These are phyloP conservation scores for Diabrotica undecimpunctata DNA, from an alignment of 1,140 invertebrate species.

Conservation along the genomic window DNA sequence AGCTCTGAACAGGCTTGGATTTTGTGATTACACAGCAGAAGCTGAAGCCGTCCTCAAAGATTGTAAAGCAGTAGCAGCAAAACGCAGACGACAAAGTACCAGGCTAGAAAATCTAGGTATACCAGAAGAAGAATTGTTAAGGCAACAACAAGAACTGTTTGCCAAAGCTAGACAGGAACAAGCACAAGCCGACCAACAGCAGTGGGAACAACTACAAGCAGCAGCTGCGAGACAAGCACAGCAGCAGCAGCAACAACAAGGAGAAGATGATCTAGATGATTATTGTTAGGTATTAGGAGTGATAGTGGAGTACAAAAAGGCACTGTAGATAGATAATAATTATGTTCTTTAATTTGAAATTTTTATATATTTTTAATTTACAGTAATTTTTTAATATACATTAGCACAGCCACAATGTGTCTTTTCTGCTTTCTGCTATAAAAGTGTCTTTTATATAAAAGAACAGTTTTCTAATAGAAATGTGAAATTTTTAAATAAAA, in stretches of 20 bases:
- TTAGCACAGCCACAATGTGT: too few relatives aligned
- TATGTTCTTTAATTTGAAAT: too few relatives aligned
- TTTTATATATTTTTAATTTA: too few relatives aligned
- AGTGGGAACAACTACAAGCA: constrained; percentile 82
- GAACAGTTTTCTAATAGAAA: too few relatives aligned
- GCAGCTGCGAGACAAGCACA: constrained; percentile 53
- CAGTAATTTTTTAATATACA: too few relatives aligned
- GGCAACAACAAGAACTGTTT: constrained; percentile 98
- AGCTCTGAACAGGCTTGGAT: constrained; percentile 91
- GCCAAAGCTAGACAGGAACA: constrained; percentile 91
- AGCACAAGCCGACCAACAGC: constrained; percentile 72
- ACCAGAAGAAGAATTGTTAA: constrained; percentile 93
- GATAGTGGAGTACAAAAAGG: too few relatives aligned
- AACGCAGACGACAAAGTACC: constrained; percentile 88
- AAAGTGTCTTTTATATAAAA: too few relatives aligned
- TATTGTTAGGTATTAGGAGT: constrained; percentile 25
- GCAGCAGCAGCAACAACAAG: constrained; percentile 46
- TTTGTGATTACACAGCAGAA: constrained; percentile 88
- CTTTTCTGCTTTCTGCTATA: too few relatives aligned
- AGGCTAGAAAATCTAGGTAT: constrained; percentile 94
- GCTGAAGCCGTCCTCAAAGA: constrained; percentile 91
- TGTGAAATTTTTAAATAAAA: too few relatives aligned
- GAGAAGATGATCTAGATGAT: constrained; percentile 56
- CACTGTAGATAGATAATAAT: too few relatives aligned
- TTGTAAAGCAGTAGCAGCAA: constrained; percentile 94